These are phyloP conservation scores for Danio tinwini DNA, from an alignment of 2,797 vertebrate genomes.

Conservation along the genomic window DNA sequence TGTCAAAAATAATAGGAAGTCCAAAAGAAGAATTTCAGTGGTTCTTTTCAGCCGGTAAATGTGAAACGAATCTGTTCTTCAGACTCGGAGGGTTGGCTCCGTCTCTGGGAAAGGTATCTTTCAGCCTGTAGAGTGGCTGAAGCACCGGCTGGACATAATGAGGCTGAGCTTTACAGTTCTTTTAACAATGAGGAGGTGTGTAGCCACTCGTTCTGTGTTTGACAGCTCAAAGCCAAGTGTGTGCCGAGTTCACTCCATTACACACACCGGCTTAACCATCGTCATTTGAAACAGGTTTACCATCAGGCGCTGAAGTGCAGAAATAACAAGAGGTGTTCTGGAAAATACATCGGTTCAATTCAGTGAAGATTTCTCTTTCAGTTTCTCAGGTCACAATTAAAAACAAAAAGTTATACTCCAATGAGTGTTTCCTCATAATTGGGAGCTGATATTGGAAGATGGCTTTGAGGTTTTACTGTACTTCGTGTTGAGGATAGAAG, in stretches of 20 bases:
- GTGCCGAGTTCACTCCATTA: slow-evolving; percentile 27
- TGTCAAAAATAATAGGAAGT: slow-evolving; percentile 14
- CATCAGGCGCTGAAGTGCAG: slow-evolving; percentile 22
- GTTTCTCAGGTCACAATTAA: background rate
- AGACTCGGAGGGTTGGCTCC: slow-evolving; percentile 11
- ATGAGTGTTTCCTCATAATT: slow-evolving; percentile 11
- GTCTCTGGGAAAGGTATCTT: background rate
- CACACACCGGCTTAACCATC: slow-evolving; percentile 33
- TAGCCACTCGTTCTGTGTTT: slow-evolving; percentile 52
- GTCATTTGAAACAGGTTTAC: slow-evolving; percentile 26
- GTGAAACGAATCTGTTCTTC: slow-evolving; percentile 15
- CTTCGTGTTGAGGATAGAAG: background rate
- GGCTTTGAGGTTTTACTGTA: background rate
- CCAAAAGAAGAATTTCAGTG: background rate
- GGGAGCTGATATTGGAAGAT: background rate
- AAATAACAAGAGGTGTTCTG: background rate
- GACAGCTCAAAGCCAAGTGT: slow-evolving; percentile 53
- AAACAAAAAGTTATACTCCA: background rate
- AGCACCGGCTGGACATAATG: slow-evolving; percentile 53
- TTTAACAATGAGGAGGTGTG: slow-evolving; percentile 64
- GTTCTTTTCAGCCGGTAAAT: background rate
- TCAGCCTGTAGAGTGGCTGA: slow-evolving; percentile 22
- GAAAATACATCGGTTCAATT: slow-evolving; percentile 8
- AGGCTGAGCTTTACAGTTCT: slow-evolving; percentile 59
- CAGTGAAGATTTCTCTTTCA: background rate